Base-by-base conservation (phyloP, 2,113 vertebrate species). In the Myxocyprinus asiaticus region DNA sequence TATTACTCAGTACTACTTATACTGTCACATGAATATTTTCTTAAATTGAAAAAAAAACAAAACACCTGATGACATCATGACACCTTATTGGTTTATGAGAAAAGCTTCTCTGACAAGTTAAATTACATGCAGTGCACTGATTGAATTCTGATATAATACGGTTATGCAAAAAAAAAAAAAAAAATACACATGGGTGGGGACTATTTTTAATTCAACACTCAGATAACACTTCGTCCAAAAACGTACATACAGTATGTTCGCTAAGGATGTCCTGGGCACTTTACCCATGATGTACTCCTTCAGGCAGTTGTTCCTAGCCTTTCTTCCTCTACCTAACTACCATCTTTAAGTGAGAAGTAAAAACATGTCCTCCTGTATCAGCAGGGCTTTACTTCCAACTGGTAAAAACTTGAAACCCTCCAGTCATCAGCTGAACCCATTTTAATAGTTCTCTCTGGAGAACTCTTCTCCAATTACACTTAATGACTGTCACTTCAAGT, bases 201-300 rank as follows among this genome's bases (percentile, higher is more conserved):
- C 22, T 48, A 8, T 48, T 48, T 6, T 58, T 5, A 0, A 6
- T 56, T 7, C 6, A 15, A 58, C 5, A 12, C 14, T 53, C 9
- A 10, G 9, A 53, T 11, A 4, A 53, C 4, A 2, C 50, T 10
- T 10, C 3, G 22, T 10, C 8, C 50, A 53, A 10, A 53, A 10
- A 4, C 50, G 4, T 10, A 4, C 11, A 12, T 56, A 14, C 10
- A 56, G 2, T 55, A 12, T n/a, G 10, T 12, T 55, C 10, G 4
- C 5, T 58, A 12, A 0, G 11, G 22, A 33, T 12, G 11, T 4
- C 9, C 51, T 14, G 11, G 51, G 51, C 11, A 10, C 12, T 55
- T 55, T 58, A n/a, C 55, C 55, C 14, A 58, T n/a, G 5, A 58
- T 58, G 14, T n/a, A 58, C 14, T 77, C 86, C 87, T 89, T 58